A percentile compares a stretch with the other conserved stretches of the same genome.
These are phyloP conservation scores for Dynastes hyllus DNA, from an alignment of 2,888 invertebrate genomes.

Conservation along the genomic window DNA sequence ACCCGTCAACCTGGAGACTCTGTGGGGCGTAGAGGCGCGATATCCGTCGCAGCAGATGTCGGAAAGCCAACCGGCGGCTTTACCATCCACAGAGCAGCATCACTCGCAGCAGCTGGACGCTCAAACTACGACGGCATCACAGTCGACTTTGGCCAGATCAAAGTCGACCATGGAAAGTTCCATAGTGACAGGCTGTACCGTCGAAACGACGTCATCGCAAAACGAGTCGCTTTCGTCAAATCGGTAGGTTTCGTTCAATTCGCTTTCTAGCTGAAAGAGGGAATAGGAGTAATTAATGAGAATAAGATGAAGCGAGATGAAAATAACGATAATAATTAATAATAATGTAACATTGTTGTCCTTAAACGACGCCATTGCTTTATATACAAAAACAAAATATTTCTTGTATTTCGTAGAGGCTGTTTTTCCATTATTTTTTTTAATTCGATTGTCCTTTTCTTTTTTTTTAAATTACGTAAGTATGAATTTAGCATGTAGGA, in stretches of 20 bases:
- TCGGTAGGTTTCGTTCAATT: conserved; percentile 49
- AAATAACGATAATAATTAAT: conserved; percentile 30
- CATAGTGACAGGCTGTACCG: conserved; percentile 33
- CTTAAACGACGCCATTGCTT: conserved; percentile 43
- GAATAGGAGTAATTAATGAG: background rate
- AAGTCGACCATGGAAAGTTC: conserved; percentile 49
- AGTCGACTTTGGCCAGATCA: conserved; percentile 40
- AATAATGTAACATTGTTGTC: conserved; percentile 44
- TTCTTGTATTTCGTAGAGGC: conserved; percentile 47
- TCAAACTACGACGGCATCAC: conserved; percentile 19
- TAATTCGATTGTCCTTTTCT: conserved; percentile 10
- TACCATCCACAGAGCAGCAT: conserved; percentile 38
- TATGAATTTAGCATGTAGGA: conserved; percentile 19
- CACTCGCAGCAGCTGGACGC: conserved; percentile 1
- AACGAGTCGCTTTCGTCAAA: conserved; percentile 39
- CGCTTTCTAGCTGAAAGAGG: conserved; percentile 8
- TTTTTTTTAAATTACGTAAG: conserved; percentile 45
- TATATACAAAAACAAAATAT: conserved; percentile 29
- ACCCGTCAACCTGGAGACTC: conserved; percentile 65
- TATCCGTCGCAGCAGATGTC: conserved; percentile 59
- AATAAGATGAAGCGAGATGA: conserved; percentile 18
- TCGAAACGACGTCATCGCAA: conserved; percentile 22
- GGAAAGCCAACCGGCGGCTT: conserved; percentile 63
- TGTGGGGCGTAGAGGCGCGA: conserved; percentile 24
- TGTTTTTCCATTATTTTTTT: conserved; percentile 35